A percentile compares a stretch with the other conserved stretches of the same genome.
phyloP scores from a whole-genome alignment of 2,888 invertebrate genomes.

The Tholera decimalis region DNA sequence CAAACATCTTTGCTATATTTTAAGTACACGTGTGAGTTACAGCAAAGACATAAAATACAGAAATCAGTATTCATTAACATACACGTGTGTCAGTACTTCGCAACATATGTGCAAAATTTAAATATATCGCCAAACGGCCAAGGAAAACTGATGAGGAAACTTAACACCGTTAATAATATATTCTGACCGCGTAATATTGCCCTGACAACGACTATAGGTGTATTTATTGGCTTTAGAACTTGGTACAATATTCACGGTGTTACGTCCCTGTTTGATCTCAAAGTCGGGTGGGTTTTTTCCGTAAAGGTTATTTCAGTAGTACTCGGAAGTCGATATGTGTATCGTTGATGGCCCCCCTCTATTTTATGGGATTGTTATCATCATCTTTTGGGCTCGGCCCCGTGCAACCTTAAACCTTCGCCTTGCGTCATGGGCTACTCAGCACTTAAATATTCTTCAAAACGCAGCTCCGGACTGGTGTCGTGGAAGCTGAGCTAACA shows the following conservation, averaged over 20 bases:
- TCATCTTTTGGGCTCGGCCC: no score
- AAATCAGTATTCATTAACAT: slow-evolving; percentile 42
- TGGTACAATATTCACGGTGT: slow-evolving; percentile 35
- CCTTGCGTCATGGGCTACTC: no score
- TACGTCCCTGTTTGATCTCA: neutral
- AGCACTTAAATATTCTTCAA: no score
- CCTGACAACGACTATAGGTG: slow-evolving; percentile 18
- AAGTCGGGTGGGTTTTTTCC: slow-evolving; percentile 6
- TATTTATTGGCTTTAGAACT: slow-evolving; percentile 44
- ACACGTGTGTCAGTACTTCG: slow-evolving; percentile 26
- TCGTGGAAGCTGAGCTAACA: no score
- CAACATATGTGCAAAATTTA: slow-evolving; percentile 54
- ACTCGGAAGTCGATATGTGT: neutral
- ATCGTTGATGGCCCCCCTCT: neutral
- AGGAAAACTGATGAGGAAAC: slow-evolving; percentile 59
- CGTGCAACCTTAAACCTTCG: no score
- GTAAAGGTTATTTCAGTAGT: neutral
- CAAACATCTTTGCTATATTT: no score
- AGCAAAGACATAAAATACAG: neutral
- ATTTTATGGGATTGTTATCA: no score
- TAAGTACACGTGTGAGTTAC: no score
- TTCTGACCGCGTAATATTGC: slow-evolving; percentile 49
- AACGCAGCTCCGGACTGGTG: no score
- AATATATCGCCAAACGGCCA: slow-evolving; percentile 39
- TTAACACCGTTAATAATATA: slow-evolving; percentile 30